Evolutionary conservation across 2,797 vertebrate species (phyloP).

Genomic region (Pristis pectinata): DNA sequence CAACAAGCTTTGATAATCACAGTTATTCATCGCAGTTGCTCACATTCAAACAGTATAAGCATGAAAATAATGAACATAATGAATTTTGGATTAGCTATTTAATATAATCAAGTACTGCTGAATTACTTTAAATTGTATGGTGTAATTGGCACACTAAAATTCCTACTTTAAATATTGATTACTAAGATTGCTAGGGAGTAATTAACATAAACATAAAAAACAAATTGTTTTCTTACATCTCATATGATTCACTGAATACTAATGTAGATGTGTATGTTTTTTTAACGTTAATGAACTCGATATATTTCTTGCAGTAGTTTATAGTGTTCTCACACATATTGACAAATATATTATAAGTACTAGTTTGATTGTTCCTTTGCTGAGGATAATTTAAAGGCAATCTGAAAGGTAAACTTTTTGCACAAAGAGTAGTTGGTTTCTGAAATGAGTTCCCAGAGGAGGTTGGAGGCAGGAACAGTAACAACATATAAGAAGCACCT

Average conservation of each 20-base stretch:
- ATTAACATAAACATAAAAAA: not conserved
- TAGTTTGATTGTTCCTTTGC: not conserved
- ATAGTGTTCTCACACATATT: not conserved
- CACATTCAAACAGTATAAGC: conserved; percentile 11
- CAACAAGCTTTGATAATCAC: not conserved
- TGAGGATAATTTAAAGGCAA: not conserved
- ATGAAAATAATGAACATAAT: not conserved
- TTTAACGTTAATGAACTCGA: not conserved
- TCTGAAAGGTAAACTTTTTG: too few relatives aligned
- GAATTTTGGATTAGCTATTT: conserved; percentile 18
- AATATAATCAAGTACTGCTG: conserved; percentile 19
- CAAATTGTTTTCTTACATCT: not conserved
- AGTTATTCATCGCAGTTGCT: not conserved
- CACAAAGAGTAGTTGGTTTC: too few relatives aligned
- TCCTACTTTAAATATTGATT: conserved; percentile 16
- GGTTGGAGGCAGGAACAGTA: too few relatives aligned
- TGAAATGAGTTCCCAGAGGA: too few relatives aligned
- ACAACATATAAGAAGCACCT: too few relatives aligned
- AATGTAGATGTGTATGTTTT: not conserved
- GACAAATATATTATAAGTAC: not conserved
- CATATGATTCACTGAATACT: not conserved
- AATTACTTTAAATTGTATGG: not conserved
- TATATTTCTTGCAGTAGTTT: not conserved
- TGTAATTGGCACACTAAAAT: not conserved
- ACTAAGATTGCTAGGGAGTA: not conserved